Conservation (phyloP, 2,113 vertebrate genomes). For the Apeltes quadracus region DNA sequence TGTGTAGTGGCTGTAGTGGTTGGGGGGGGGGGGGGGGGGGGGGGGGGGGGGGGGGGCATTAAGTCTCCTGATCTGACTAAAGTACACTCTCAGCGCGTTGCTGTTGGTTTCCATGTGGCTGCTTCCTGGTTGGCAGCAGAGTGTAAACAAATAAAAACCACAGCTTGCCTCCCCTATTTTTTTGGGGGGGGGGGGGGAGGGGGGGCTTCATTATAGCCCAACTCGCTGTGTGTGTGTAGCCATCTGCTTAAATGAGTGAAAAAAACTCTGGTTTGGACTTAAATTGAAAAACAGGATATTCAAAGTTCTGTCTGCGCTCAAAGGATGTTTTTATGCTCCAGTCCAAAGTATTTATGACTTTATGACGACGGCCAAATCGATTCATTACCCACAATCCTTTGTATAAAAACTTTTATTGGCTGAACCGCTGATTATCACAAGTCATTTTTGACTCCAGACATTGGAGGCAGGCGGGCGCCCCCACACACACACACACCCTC, state of each 20-base stretch:
- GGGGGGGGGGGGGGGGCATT: conserved; percentile 19
- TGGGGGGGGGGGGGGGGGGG: neutral
- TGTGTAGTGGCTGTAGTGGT: neutral
- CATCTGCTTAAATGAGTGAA: conserved; percentile 36
- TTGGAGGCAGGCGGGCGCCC: conserved; percentile 6
- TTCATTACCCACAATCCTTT: neutral
- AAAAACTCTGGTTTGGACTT: conserved; percentile 2
- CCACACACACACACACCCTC: too few species aligned
- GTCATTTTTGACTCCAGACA: neutral
- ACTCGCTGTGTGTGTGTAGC: conserved; percentile 11
- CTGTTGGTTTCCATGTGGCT: conserved; percentile 42
- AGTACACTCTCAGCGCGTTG: conserved; percentile 29
- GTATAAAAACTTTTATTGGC: neutral
- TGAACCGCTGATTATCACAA: conserved; percentile 1
- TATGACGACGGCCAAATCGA: neutral
- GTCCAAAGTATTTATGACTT: too few species aligned
- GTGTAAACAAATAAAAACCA: conserved; percentile 56
- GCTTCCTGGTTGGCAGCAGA: conserved; percentile 38
- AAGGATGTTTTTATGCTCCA: neutral
- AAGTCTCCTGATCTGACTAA: conserved; percentile 1
- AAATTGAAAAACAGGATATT: conserved; percentile 17
- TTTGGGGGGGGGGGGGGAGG: neutral
- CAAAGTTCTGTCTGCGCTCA: neutral
- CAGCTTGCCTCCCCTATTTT: neutral
- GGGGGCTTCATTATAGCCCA: conserved; percentile 51